A percentile compares a stretch with the other conserved stretches of the same genome.
Evolutionary conservation across 2,797 vertebrate species (phyloP).

Genomic region (Acanthornis magna): DNA sequence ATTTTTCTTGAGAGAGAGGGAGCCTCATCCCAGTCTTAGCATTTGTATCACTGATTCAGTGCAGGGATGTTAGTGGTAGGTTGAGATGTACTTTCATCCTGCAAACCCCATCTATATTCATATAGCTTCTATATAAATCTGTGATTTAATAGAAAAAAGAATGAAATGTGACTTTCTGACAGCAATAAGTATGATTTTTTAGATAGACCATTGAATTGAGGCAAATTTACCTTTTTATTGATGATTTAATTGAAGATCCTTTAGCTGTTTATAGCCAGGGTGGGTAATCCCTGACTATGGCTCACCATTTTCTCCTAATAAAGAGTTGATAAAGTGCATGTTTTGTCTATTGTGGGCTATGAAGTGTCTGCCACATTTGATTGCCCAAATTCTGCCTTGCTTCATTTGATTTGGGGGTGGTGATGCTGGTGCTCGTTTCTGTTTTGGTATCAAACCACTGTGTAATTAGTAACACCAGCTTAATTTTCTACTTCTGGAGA

Average conservation of each 20-base stretch:
- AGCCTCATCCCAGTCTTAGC: neutral
- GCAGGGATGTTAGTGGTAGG: neutral
- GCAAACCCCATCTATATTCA: neutral
- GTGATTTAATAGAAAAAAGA: neutral
- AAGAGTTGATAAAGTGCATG: neutral
- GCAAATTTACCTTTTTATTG: neutral
- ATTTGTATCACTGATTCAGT: neutral
- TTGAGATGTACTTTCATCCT: neutral
- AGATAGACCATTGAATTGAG: neutral
- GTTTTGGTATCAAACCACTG: neutral
- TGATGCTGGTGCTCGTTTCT: accelerated
- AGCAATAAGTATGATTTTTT: neutral
- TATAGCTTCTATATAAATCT: neutral
- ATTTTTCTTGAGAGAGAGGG: neutral
- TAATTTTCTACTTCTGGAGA: neutral
- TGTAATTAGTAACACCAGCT: neutral
- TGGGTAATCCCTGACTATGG: neutral
- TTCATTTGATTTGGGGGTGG: neutral
- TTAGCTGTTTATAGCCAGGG: neutral
- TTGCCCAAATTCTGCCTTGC: neutral
- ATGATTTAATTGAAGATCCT: neutral
- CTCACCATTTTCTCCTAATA: neutral
- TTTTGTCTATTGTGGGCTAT: neutral
- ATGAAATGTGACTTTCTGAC: neutral
- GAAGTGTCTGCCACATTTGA: neutral